Evolutionary conservation across 30 jellyfish, hydroid and myxozoan species (phyloP), one percentile per base, ranked within the genome.

Genomic region (Rhopilema esculentum): DNA sequence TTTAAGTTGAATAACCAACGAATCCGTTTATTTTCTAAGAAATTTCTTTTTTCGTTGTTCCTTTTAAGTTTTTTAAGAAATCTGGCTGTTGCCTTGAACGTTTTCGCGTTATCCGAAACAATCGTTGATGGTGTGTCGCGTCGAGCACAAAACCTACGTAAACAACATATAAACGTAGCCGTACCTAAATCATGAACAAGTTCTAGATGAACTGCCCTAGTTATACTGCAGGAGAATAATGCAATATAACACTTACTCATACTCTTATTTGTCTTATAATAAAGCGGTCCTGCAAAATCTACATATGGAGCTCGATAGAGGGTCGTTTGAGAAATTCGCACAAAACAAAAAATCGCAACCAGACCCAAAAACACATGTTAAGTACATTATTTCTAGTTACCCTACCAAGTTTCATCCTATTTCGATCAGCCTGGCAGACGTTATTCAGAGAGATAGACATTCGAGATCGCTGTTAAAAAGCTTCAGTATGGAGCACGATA

Each of bases 271-370:
- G 28, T 24, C 25, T 63, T 86, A 7, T 16, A 16, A 27, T 29
- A 52, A 28, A 86, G 57, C 75, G 94, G 89, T 7, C 89, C 88
- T 20, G 94, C 94, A 63, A 86, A 86, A 27, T 86, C 94, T 7
- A 86, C 51, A 18, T n/a, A n/a, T n/a, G n/a, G n/a, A n/a, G n/a
- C n/a, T n/a, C n/a, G n/a, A n/a, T n/a, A n/a, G n/a, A n/a, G n/a
- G n/a, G n/a, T n/a, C n/a, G n/a, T n/a, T n/a, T n/a, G n/a, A n/a
- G n/a, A n/a, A n/a, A n/a, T n/a, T n/a, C n/a, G n/a, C n/a, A n/a
- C n/a, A n/a, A n/a, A n/a, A n/a, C n/a, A n/a, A n/a, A n/a, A n/a
- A n/a, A n/a, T n/a, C n/a, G n/a, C n/a, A n/a, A n/a, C n/a, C n/a
- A n/a, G n/a, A n/a, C n/a, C n/a, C n/a, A n/a, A n/a, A n/a, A n/a